These are phyloP conservation scores for Nothobranchius furzeri DNA, from an alignment of 2,113 vertebrate genomes.

Conservation along the genomic window DNA sequence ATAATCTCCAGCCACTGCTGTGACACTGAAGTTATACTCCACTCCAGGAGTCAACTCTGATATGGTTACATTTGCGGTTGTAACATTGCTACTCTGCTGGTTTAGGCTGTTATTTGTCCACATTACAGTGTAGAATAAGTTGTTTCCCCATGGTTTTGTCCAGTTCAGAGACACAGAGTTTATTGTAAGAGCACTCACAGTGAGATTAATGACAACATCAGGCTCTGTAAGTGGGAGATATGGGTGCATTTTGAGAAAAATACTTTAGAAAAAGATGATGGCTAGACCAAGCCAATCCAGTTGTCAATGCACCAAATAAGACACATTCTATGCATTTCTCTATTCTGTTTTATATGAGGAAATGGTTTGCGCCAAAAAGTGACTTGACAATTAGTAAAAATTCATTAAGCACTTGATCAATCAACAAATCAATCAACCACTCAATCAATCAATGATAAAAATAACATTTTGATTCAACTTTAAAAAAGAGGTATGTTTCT, in stretches of 20 bases:
- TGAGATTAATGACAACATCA: slow-evolving; percentile 5
- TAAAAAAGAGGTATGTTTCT: too few species aligned
- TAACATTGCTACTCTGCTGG: neutral
- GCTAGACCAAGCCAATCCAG: too few species aligned
- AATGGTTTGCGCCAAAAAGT: too few species aligned
- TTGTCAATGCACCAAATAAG: too few species aligned
- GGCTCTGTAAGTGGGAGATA: neutral
- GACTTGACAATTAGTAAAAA: too few species aligned
- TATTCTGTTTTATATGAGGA: too few species aligned
- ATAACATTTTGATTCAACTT: too few species aligned
- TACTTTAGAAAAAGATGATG: neutral
- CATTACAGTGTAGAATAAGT: slow-evolving; percentile 6
- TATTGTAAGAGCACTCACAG: slow-evolving; percentile 3
- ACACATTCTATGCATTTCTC: too few species aligned
- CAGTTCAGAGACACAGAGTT: slow-evolving; percentile 46
- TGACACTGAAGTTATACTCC: neutral
- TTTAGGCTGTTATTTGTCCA: neutral
- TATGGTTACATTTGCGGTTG: neutral
- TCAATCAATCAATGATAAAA: too few species aligned
- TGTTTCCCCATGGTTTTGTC: slow-evolving; percentile 25
- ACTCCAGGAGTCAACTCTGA: neutral
- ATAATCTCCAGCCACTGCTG: neutral
- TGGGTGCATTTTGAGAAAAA: too few species aligned
- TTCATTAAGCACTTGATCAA: too few species aligned
- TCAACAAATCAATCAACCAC: too few species aligned